These are phyloP conservation scores for Synergus umbraculus DNA, from an alignment of 2,888 invertebrate species.

Conservation along the genomic window DNA sequence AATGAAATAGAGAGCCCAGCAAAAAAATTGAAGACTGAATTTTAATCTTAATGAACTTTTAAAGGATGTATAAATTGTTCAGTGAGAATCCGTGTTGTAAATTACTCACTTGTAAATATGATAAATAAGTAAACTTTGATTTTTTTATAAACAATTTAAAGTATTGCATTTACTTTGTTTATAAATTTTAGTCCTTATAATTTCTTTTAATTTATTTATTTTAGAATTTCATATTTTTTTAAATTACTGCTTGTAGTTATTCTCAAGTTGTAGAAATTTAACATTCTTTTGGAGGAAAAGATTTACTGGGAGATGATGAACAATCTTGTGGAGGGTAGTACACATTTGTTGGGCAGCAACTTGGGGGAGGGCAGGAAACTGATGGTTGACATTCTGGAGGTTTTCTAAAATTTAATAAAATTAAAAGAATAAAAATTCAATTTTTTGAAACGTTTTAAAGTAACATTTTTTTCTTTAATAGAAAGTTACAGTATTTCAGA, in stretches of 20 bases:
- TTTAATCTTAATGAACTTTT: background rate
- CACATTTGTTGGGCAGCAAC: background rate
- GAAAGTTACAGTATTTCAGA: background rate
- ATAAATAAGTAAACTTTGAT: background rate
- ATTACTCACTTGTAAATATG: background rate
- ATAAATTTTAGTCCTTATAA: background rate
- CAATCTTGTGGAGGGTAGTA: background rate
- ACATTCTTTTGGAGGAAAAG: background rate
- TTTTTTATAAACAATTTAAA: background rate
- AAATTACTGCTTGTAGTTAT: background rate
- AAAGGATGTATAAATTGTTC: background rate
- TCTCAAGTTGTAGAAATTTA: background rate
- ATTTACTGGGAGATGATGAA: background rate
- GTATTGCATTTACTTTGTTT: background rate
- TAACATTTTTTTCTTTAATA: background rate
- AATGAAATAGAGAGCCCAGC: background rate
- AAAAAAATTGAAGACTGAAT: background rate
- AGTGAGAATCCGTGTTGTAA: no score
- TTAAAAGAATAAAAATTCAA: background rate
- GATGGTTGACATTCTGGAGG: background rate
- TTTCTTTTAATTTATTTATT: background rate
- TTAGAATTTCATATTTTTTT: background rate
- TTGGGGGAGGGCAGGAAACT: background rate
- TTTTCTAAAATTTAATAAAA: background rate
- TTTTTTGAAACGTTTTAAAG: background rate